phyloP scores from a whole-genome alignment of 2,888 invertebrate species.

The Netelia virgata region DNA sequence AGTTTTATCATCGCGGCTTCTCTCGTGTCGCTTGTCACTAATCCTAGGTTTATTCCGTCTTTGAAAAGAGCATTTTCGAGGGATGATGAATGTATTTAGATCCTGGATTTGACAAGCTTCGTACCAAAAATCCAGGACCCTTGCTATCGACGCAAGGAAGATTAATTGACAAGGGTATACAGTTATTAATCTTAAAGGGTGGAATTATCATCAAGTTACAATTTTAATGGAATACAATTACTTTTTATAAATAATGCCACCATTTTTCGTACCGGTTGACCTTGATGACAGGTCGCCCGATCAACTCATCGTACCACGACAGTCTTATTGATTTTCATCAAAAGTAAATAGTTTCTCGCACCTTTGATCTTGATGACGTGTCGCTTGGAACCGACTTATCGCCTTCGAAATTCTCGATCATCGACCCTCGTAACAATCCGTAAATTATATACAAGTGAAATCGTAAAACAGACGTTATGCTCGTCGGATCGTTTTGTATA shows the following conservation, averaged over 20 bases:
- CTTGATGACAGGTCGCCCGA: neutral
- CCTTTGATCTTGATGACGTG: neutral
- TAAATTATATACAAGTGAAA: constrained; percentile 5
- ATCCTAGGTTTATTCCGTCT: neutral
- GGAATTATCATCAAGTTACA: too few species aligned
- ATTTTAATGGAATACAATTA: too few species aligned
- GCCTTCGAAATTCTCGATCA: neutral
- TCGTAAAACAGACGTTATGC: neutral
- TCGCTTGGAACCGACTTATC: neutral
- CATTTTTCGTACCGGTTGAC: too few species aligned
- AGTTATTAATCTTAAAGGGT: too few species aligned
- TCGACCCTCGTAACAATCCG: neutral
- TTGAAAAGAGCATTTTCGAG: neutral
- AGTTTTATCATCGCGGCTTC: constrained; percentile 6
- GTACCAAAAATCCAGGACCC: neutral
- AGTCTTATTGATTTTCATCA: neutral
- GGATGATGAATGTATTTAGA: neutral
- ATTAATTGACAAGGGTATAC: too few species aligned
- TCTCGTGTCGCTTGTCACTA: neutral
- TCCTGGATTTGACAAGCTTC: neutral
- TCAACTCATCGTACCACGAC: too few species aligned
- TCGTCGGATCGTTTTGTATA: constrained; percentile 26
- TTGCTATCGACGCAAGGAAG: too few species aligned
- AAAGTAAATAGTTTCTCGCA: neutral
- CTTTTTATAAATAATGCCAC: too few species aligned